phyloP scores from a whole-genome alignment of 2,113 vertebrate species.

The Brachionichthys hirsutus region DNA sequence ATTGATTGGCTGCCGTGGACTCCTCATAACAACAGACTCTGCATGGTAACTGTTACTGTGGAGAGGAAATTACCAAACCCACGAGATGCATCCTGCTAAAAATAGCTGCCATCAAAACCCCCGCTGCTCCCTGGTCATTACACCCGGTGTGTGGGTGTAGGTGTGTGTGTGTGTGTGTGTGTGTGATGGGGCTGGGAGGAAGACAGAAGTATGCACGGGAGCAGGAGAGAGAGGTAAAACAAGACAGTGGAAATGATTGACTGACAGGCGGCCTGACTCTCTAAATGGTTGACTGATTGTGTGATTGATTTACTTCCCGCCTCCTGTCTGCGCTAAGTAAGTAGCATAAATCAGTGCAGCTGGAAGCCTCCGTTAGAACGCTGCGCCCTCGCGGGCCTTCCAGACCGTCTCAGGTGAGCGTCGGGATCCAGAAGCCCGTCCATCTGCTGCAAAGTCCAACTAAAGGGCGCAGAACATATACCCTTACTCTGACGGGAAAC shows the following conservation, averaged over 20 bases:
- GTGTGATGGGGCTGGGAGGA: not conserved
- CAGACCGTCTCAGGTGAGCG: slow-evolving; percentile 26
- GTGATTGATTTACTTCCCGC: slow-evolving; percentile 67
- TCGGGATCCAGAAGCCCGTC: too few relatives aligned
- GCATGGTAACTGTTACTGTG: slow-evolving; percentile 72
- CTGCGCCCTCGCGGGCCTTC: slow-evolving; percentile 10
- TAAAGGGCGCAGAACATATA: too few relatives aligned
- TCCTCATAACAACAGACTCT: slow-evolving; percentile 63
- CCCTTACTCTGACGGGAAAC: slow-evolving; percentile 34
- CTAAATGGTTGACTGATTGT: slow-evolving; percentile 64
- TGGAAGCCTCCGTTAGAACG: slow-evolving; percentile 32
- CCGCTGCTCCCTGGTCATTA: slow-evolving; percentile 52
- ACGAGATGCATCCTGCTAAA: slow-evolving; percentile 67
- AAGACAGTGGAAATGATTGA: slow-evolving; percentile 55
- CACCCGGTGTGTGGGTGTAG: slow-evolving; percentile 12
- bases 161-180: slow-evolving; percentile 5
- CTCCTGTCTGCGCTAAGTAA: slow-evolving; percentile 57
- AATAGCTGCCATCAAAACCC: slow-evolving; percentile 70
- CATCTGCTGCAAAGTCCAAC: too few relatives aligned
- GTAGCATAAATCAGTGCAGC: slow-evolving; percentile 58
- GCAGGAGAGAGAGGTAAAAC: slow-evolving; percentile 10
- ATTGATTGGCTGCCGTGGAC: slow-evolving; percentile 62
- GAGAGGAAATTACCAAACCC: slow-evolving; percentile 72
- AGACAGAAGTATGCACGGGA: slow-evolving; percentile 24
- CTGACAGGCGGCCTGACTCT: slow-evolving; percentile 48